Evolutionary conservation across 1,140 invertebrate species (phyloP).

Genomic region (Trigoniulus corallinus): DNA sequence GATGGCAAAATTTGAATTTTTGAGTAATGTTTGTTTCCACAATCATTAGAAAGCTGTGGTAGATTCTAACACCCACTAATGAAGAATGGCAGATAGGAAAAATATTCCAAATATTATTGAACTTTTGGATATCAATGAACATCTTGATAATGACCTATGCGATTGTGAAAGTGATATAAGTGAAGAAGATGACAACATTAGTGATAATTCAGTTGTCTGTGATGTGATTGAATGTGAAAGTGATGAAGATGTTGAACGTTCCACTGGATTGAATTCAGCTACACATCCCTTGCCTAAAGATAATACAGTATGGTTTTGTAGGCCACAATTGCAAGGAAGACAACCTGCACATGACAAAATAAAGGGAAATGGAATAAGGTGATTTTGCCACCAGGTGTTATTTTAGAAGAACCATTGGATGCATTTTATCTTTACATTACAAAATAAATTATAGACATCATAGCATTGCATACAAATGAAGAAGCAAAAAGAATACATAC

Average conservation of each 20-base stretch:
- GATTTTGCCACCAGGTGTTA: background rate
- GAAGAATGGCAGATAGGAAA: background rate
- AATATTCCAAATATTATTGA: background rate
- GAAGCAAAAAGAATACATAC: background rate
- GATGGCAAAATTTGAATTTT: too few species aligned
- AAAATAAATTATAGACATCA: background rate
- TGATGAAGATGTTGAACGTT: background rate
- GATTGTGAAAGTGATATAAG: background rate
- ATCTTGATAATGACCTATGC: background rate
- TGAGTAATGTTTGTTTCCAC: too few species aligned
- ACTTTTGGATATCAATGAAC: background rate
- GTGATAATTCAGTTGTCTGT: background rate
- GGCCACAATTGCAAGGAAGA: background rate
- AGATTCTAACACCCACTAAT: too few species aligned
- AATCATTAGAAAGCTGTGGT: too few species aligned
- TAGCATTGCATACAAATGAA: background rate
- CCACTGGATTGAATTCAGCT: background rate
- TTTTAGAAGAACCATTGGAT: background rate
- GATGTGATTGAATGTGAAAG: background rate
- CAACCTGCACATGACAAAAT: background rate
- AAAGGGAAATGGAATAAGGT: background rate
- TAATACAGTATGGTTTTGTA: background rate
- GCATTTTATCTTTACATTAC: background rate
- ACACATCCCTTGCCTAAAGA: background rate
- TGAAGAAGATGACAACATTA: background rate